phyloP scores from a whole-genome alignment of 2,888 invertebrate species.

The Cecidostiba fungosa region DNA sequence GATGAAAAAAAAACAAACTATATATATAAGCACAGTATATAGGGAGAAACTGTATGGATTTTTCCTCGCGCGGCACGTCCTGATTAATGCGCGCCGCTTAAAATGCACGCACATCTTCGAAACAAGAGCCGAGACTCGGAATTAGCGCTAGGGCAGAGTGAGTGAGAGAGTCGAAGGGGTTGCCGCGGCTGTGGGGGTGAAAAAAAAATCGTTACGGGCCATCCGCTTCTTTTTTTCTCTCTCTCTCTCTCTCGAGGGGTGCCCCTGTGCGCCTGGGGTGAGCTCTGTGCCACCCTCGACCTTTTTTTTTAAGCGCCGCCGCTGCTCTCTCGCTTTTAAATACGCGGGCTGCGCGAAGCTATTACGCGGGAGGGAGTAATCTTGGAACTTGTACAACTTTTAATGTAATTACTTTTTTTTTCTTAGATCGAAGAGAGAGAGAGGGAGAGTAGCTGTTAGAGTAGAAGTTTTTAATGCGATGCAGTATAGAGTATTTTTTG shows the following conservation, averaged over 20 bases:
- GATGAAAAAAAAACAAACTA: conserved; percentile 6
- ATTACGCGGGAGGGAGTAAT: conserved; percentile 47
- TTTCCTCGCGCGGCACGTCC: conserved; percentile 34
- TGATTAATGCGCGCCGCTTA: conserved; percentile 56
- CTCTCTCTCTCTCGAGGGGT: conserved; percentile 44
- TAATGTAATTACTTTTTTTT: conserved; percentile 62
- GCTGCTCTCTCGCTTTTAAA: conserved; percentile 42
- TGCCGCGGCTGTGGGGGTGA: background rate
- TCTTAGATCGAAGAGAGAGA: background rate
- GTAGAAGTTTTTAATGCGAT: conserved; percentile 28
- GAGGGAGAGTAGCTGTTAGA: background rate
- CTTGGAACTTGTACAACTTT: conserved; percentile 44
- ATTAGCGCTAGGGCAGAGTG: background rate
- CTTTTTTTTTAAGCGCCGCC: conserved; percentile 63
- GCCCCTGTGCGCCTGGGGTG: conserved; percentile 12
- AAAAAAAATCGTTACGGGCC: conserved; percentile 64
- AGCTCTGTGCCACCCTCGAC: conserved; percentile 58
- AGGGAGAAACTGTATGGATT: conserved; percentile 40
- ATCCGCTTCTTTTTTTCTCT: conserved; percentile 33
- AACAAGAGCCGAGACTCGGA: conserved; percentile 8
- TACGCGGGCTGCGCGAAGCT: conserved; percentile 9
- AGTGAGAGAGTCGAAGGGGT: conserved; percentile 11
- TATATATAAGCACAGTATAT: background rate
- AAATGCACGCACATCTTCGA: conserved; percentile 48
- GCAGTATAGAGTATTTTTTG: background rate